Evolutionary conservation across 2,113 vertebrate genomes (phyloP).

Genomic region (Caretta caretta): DNA sequence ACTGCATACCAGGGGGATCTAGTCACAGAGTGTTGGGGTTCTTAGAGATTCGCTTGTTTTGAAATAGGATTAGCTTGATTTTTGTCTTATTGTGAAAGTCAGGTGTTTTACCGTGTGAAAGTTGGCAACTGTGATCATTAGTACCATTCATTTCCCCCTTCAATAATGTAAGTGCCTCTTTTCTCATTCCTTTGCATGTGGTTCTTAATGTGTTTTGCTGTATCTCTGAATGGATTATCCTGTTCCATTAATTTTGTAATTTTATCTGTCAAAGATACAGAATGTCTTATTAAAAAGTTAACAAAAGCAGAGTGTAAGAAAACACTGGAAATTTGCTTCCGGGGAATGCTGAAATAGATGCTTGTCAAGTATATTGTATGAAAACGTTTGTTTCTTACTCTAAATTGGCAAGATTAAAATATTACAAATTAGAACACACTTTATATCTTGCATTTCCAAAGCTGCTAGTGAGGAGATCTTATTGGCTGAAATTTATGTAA

Average conservation of each 20-base stretch:
- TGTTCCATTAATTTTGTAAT: constrained; percentile 67
- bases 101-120: too few species aligned
- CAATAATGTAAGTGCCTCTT: not conserved
- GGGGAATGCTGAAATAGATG: constrained; percentile 33
- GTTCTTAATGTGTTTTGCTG: not conserved
- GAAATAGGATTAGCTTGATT: too few species aligned
- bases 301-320: not conserved
- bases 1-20: too few species aligned
- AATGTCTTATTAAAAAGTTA: too few species aligned
- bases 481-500: not conserved
- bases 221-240: constrained; percentile 42
- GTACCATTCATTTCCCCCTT: not conserved
- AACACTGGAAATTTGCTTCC: constrained; percentile 58
- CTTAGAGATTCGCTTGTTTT: too few species aligned
- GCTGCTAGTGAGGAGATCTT: not conserved
- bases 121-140: too few species aligned
- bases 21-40: too few species aligned
- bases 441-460: not conserved
- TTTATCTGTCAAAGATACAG: constrained; percentile 54
- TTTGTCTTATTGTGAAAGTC: too few species aligned
- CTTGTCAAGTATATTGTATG: constrained; percentile 20
- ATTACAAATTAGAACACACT: constrained; percentile 17
- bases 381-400: constrained; percentile 33
- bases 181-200: constrained; percentile 17
- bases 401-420: constrained; percentile 47